These are phyloP conservation scores for Anhinga anhinga DNA, from an alignment of 2,113 vertebrate genomes.

Conservation along the genomic window DNA sequence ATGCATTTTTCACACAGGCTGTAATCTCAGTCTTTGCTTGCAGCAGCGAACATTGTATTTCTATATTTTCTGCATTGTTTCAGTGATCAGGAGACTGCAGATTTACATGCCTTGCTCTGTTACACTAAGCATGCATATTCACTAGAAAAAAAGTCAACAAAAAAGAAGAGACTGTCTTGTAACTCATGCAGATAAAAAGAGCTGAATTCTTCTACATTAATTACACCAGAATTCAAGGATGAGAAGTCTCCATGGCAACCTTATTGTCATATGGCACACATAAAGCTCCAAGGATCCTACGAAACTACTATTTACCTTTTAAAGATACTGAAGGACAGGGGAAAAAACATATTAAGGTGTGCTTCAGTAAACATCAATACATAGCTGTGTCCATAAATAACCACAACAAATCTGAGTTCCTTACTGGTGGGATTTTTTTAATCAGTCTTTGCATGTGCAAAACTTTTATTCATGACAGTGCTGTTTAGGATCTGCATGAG, in stretches of 20 bases:
- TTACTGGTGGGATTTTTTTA: not conserved
- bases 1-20: not conserved
- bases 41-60: not conserved
- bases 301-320: slow-evolving; percentile 13
- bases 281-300: not conserved
- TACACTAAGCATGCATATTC: not conserved
- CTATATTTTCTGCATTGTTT: not conserved
- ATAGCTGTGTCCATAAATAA: not conserved
- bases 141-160: not conserved
- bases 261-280: slow-evolving; percentile 42
- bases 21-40: not conserved
- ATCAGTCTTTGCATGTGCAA: not conserved
- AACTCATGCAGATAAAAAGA: slow-evolving; percentile 39
- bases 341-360: not conserved
- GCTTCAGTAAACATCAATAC: not conserved
- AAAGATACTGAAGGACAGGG: not conserved
- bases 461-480: not conserved
- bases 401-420: not conserved
- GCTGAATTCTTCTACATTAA: slow-evolving; percentile 51
- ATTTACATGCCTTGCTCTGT: not conserved
- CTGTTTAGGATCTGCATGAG: not conserved
- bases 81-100: not conserved
- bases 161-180: not conserved
- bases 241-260: slow-evolving; percentile 70
- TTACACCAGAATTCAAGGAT: slow-evolving; percentile 55